These are phyloP conservation scores for Darevskia nairensis DNA, from an alignment of 2,797 vertebrate species.

Conservation along the genomic window DNA sequence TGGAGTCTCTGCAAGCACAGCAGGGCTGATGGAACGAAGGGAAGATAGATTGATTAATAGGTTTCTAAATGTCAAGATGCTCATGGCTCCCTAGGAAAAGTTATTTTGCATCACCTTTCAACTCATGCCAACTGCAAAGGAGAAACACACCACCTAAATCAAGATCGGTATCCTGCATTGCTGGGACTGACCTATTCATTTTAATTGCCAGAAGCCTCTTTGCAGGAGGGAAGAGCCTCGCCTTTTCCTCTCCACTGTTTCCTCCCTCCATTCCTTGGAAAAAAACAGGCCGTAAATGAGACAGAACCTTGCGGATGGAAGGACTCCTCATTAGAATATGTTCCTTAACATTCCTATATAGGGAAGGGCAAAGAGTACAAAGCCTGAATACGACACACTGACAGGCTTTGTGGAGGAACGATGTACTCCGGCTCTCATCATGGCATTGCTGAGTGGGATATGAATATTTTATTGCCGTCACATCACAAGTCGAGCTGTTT, in stretches of 20 bases:
- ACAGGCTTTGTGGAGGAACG: constrained; percentile 51
- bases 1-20: not conserved
- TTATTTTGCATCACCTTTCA: not conserved
- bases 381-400: constrained; percentile 44
- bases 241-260: constrained; percentile 7
- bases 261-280: not conserved
- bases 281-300: constrained; percentile 48
- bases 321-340: constrained; percentile 24
- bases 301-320: constrained; percentile 11
- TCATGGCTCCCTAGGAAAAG: not conserved
- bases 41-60: not conserved
- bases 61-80: not conserved
- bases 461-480: constrained; percentile 71
- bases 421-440: constrained; percentile 61
- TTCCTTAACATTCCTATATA: constrained; percentile 43
- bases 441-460: constrained; percentile 59
- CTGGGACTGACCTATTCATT: not conserved
- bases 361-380: constrained; percentile 37
- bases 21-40: not conserved
- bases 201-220: constrained; percentile 5
- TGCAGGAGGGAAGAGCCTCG: not conserved
- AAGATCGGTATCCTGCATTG: not conserved
- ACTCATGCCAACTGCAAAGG: not conserved
- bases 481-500: constrained; percentile 60
- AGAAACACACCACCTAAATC: not conserved